A percentile compares a stretch with the other conserved stretches of the same genome.
Conservation (phyloP, 1,140 invertebrate genomes). For the Vollenhovia emeryi region DNA sequence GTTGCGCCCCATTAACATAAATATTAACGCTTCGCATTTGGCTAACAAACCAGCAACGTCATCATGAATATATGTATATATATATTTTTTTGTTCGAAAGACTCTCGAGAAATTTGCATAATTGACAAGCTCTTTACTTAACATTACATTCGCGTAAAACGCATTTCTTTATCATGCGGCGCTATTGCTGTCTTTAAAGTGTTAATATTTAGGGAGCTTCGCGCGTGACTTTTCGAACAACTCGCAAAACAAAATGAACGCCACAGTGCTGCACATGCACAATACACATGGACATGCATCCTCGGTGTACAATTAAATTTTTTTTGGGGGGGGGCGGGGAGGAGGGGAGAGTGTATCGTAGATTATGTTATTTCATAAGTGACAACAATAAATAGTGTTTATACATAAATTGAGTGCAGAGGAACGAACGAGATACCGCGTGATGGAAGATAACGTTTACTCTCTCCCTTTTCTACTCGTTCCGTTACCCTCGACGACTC, state of each 20-base stretch:
- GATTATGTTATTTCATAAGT: constrained; percentile 33
- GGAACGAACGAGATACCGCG: constrained; percentile 20
- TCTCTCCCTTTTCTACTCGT: background rate
- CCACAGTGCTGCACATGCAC: constrained; percentile 4
- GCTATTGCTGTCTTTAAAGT: background rate
- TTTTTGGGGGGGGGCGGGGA: background rate
- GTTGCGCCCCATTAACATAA: background rate
- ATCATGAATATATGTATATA: background rate
- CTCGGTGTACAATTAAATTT: constrained; percentile 22
- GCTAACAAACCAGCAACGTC: background rate
- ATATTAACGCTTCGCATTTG: background rate
- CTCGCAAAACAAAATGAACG: constrained; percentile 33
- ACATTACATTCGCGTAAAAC: background rate
- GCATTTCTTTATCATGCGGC: background rate
- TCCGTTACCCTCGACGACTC: constrained; percentile 14
- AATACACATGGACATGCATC: background rate
- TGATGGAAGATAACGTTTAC: constrained; percentile 8
- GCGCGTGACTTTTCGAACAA: constrained; percentile 25
- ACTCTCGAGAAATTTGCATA: background rate
- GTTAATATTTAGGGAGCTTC: background rate
- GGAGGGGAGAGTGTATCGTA: background rate
- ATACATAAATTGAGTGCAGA: constrained; percentile 70
- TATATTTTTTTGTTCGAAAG: background rate
- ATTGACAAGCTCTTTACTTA: background rate
- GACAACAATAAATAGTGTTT: constrained; percentile 71